Evolutionary conservation across 1,140 invertebrate species (phyloP).

Genomic region (Semibalanus balanoides): DNA sequence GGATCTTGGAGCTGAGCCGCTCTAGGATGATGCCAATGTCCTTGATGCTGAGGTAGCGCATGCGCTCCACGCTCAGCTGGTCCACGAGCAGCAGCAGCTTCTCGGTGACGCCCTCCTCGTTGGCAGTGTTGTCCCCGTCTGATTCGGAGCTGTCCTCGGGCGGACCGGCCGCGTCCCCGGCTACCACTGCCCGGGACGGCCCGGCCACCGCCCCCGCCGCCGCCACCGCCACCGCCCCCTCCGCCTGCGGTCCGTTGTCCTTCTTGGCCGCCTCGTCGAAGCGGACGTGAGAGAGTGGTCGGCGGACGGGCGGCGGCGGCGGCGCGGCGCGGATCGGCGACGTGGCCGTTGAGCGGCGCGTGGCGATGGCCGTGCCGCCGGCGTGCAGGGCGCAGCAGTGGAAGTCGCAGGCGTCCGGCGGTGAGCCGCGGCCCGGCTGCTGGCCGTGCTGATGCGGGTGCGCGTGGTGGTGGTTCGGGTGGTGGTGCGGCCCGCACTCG

Average conservation of each 20-base stretch:
- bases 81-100: slow-evolving; percentile 84
- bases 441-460: too few relatives aligned
- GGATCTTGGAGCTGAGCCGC: slow-evolving; percentile 74
- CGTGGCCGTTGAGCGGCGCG: slow-evolving; percentile 29
- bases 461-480: slow-evolving; percentile 16
- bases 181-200: too few relatives aligned
- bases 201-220: too few relatives aligned
- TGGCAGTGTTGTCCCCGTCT: slow-evolving; percentile 68
- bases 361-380: slow-evolving; percentile 38
- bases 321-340: slow-evolving; percentile 18
- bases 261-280: neutral
- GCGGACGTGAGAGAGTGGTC: neutral
- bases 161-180: too few relatives aligned
- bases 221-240: too few relatives aligned
- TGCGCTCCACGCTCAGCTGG: slow-evolving; percentile 73
- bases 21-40: slow-evolving; percentile 90
- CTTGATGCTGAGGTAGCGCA: slow-evolving; percentile 72
- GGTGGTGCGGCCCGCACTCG: slow-evolving; percentile 5
- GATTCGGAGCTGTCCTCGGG: slow-evolving; percentile 64
- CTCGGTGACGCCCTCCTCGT: slow-evolving; percentile 75
- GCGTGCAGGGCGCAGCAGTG: slow-evolving; percentile 86
- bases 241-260: too few relatives aligned
- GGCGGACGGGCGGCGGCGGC: slow-evolving; percentile 14
- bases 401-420: slow-evolving; percentile 58
- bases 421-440: neutral